Evolutionary conservation across 2,888 invertebrate genomes (phyloP).

Genomic region (Microchrysa polita): DNA sequence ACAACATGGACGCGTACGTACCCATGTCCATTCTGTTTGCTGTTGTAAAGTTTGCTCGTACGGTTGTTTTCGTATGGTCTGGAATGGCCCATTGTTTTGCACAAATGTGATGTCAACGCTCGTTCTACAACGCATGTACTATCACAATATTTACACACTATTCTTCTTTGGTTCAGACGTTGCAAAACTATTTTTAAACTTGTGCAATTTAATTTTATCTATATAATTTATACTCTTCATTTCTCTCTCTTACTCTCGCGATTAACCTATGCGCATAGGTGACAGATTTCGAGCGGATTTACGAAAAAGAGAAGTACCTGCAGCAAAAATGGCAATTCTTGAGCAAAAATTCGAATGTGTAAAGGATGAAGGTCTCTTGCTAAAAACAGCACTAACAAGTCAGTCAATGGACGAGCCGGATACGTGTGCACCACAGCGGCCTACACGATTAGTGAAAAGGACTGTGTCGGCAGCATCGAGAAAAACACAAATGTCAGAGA

Average conservation of each 20-base stretch:
- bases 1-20: no score
- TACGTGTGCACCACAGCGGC: constrained; percentile 61
- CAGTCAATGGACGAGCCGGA: constrained; percentile 65
- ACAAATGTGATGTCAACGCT: no score
- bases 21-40: no score
- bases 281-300: constrained; percentile 86
- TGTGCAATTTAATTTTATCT: background rate
- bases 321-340: constrained; percentile 75
- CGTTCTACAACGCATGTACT: no score
- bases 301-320: constrained; percentile 80
- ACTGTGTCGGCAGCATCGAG: constrained; percentile 59
- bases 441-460: constrained; percentile 66
- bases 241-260: constrained; percentile 8
- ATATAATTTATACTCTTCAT: no score
- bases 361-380: constrained; percentile 78
- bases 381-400: constrained; percentile 73
- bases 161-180: no score
- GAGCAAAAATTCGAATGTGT: constrained; percentile 90
- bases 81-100: no score
- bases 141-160: no score
- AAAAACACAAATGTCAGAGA: constrained; percentile 57
- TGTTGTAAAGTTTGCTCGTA: no score
- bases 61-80: no score
- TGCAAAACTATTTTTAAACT: background rate
- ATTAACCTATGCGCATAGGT: constrained; percentile 64